Conservation (phyloP, 2,888 invertebrate species). For the Crocallis elinguaria region DNA sequence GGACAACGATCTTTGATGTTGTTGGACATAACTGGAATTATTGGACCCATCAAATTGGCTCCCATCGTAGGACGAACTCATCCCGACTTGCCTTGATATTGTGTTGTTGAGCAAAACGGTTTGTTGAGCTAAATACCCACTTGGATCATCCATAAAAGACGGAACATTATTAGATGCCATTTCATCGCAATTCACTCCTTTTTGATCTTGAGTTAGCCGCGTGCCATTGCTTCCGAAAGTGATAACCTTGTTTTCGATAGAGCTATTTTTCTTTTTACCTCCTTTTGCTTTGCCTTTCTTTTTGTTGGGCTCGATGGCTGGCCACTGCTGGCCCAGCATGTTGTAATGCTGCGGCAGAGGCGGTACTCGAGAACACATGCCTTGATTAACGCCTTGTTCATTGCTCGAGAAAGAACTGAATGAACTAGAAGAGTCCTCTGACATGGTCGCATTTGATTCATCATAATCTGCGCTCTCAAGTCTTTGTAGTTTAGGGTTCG, state of each 20-base stretch:
- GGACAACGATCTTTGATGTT: constrained; percentile 56
- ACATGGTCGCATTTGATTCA: constrained; percentile 62
- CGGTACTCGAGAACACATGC: constrained; percentile 88
- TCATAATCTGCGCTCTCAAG: constrained; percentile 69
- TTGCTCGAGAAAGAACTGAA: constrained; percentile 64
- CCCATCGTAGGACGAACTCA: constrained; percentile 63
- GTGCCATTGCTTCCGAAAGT: constrained; percentile 66
- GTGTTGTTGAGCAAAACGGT: constrained; percentile 94
- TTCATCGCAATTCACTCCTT: constrained; percentile 76
- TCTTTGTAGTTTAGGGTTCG: constrained; percentile 66
- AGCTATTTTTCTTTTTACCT: constrained; percentile 76
- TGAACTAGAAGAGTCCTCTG: constrained; percentile 67
- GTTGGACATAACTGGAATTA: constrained; percentile 46
- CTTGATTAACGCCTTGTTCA: constrained; percentile 71
- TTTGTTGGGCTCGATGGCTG: constrained; percentile 64
- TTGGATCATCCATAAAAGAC: constrained; percentile 96
- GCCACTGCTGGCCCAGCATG: constrained; percentile 78
- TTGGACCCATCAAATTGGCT: constrained; percentile 62
- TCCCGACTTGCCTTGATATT: constrained; percentile 88
- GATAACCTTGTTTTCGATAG: constrained; percentile 62
- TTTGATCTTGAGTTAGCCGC: constrained; percentile 64
- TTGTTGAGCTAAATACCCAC: constrained; percentile 95
- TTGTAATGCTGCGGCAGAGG: constrained; percentile 88
- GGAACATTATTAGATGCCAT: constrained; percentile 85
- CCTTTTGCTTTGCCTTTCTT: constrained; percentile 85